Percentiles rank a stretch among this genome's conserved stretches.
Conservation (phyloP, 2,797 vertebrate species). For the Mus spretus region DNA sequence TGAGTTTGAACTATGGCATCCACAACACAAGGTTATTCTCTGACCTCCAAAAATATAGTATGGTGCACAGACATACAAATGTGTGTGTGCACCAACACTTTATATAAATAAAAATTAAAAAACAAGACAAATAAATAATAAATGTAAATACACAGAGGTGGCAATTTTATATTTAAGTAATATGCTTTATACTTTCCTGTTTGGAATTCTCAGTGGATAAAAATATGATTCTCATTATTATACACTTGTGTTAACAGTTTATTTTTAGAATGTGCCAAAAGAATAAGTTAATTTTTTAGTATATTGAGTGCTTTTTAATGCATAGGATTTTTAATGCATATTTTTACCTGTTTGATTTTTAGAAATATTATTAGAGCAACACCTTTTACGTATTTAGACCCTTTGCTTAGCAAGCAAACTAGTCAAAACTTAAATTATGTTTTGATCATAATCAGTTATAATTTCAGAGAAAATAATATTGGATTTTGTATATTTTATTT, state of each 20-base stretch:
- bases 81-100: neutral
- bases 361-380: too few relatives aligned
- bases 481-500: neutral
- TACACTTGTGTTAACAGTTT: neutral
- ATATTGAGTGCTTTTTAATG: neutral
- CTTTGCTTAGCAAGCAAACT: neutral
- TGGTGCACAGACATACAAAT: neutral
- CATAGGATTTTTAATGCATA: too few relatives aligned
- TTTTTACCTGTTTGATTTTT: neutral
- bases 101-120: neutral
- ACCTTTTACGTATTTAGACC: neutral
- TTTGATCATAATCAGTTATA: neutral
- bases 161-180: neutral
- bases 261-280: neutral
- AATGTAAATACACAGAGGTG: neutral
- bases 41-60: neutral
- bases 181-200: neutral
- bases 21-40: neutral
- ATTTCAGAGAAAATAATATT: neutral
- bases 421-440: neutral
- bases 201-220: too few relatives aligned
- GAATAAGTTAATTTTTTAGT: neutral
- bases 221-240: neutral
- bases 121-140: neutral
- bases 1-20: neutral